Percentiles rank a stretch among this genome's conserved stretches.
phyloP scores from a whole-genome alignment of 1,140 invertebrate species.

The Carposina sasakii region DNA sequence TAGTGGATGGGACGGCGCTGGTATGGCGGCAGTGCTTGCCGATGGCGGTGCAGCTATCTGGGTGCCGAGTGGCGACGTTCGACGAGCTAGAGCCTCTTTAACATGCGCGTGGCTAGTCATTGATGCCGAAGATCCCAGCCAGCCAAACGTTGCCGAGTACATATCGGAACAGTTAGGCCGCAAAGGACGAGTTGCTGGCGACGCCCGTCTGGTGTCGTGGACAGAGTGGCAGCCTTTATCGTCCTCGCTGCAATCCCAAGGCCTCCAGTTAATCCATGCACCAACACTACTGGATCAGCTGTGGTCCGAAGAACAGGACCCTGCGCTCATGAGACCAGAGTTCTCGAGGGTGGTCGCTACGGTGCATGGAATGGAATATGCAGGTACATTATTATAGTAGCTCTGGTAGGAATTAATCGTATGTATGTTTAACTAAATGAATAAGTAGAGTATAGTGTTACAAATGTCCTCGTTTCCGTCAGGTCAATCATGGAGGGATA shows the following conservation, averaged over 20 bases:
- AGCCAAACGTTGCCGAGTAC: conserved; percentile 77
- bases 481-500: conserved; percentile 82
- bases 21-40: conserved; percentile 86
- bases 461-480: background rate
- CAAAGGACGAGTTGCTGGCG: conserved; percentile 83
- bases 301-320: conserved; percentile 79
- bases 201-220: conserved; percentile 83
- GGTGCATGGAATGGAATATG: conserved; percentile 60
- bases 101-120: conserved; percentile 89
- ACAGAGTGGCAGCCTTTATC: conserved; percentile 76
- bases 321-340: conserved; percentile 38
- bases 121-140: conserved; percentile 75
- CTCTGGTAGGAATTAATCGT: background rate
- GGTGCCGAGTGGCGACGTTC: conserved; percentile 91
- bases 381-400: conserved; percentile 25
- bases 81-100: conserved; percentile 83
- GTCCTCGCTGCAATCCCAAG: conserved; percentile 72
- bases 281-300: conserved; percentile 87
- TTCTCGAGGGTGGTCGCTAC: conserved; percentile 71
- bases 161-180: conserved; percentile 76
- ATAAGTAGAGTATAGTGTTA: background rate
- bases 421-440: background rate
- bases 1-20: conserved; percentile 89
- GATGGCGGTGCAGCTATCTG: conserved; percentile 85
- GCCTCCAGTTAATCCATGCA: conserved; percentile 76